Conservation (phyloP, 2,888 invertebrate genomes). For the Cistogaster globosa region DNA sequence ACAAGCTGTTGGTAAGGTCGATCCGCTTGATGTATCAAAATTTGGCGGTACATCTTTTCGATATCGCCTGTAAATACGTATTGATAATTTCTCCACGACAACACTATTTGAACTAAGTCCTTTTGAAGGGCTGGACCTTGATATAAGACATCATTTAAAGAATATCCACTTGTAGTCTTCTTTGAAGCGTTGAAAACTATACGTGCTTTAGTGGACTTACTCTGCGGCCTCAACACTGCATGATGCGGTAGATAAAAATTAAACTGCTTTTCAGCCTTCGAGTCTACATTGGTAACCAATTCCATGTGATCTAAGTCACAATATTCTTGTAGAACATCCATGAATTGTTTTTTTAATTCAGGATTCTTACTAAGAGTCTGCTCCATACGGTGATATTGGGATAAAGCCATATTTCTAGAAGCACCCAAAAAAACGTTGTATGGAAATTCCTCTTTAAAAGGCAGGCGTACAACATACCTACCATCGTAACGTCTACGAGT, state of each 20-base stretch:
- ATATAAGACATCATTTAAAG: conserved; percentile 59
- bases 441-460: conserved; percentile 17
- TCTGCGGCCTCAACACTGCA: conserved; percentile 59
- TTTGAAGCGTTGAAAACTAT: conserved; percentile 71
- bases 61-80: conserved; percentile 70
- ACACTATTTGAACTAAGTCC: conserved; percentile 48
- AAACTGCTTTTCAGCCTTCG: background rate
- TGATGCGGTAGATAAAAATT: conserved; percentile 34
- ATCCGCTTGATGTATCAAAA: conserved; percentile 55
- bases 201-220: conserved; percentile 61
- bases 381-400: background rate
- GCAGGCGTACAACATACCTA: conserved; percentile 20
- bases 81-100: conserved; percentile 54
- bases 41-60: conserved; percentile 71
- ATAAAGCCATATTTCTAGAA: background rate
- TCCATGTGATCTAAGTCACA: too few species aligned
- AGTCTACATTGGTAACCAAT: background rate
- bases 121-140: conserved; percentile 64
- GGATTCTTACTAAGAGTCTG: background rate
- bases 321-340: too few species aligned
- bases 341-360: conserved; percentile 11
- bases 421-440: conserved; percentile 6
- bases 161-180: conserved; percentile 50
- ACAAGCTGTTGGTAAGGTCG: too few species aligned
- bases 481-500: conserved; percentile 4